Evolutionary conservation across 2,888 invertebrate genomes (phyloP), one percentile per base, ranked within the genome.

Genomic region (Caenorhabditis auriculariae): DNA sequence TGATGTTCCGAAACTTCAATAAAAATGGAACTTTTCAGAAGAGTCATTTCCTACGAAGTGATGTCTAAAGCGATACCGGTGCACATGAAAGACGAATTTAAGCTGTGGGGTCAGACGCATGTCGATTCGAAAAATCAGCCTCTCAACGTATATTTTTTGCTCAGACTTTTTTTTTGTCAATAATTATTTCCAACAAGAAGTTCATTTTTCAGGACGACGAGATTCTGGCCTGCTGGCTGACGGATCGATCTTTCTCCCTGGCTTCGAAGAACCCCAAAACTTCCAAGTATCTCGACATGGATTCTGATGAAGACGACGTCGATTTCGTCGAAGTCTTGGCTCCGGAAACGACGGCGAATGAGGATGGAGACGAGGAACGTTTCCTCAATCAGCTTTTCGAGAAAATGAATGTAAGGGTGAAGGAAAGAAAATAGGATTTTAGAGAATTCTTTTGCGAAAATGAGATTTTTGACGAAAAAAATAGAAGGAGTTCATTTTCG

Each of bases 141-240:
- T 42, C 42, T 42, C 42, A n/a, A 42, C 24, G 42, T 42, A 17
- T 6, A 3, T 35, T 15, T 15, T 35, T 35, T 35, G 9, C 12
- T 1, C n/a, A 1, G n/a, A 35, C 9, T n/a, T n/a, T n/a, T n/a
- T n/a, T n/a, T n/a, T n/a, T n/a, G n/a, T n/a, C n/a, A n/a, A 54
- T 4, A 42, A 47, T 1, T 24, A 27, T 24, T 41, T 37, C 21
- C 47, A 63, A 27, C 4, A 15, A 2, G 58, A 61, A 45, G 28
- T 61, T 3, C 21, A 39, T 39, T 15, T 29, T 58, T 3, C 19
- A 57, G 50, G 6, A 17, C 5, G 72, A 72, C 27, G 72, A 69
- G 51, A 54, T 59, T 2, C 35, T 72, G 9, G 72, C 65, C 3
- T 65, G 66, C 44, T 72, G 72, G 72, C 48, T 72, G 41, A 42